A percentile compares a stretch with the other conserved stretches of the same genome.
Conservation (phyloP, 2,797 vertebrate species). For the Scolopax bukidnonensis region DNA sequence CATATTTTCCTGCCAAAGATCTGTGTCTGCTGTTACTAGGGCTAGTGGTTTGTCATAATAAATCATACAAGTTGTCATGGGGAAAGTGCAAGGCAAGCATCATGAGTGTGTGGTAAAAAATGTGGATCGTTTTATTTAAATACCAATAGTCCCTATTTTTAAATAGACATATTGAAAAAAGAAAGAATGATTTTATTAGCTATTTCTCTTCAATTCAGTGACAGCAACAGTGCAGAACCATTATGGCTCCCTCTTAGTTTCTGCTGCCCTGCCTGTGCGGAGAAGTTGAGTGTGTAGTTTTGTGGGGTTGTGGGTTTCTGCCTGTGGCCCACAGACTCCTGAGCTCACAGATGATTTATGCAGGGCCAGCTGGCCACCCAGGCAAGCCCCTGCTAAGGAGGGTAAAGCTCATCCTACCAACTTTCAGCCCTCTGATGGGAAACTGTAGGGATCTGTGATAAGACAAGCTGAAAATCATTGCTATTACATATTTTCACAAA, state of each 20-base stretch:
- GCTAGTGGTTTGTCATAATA: background rate
- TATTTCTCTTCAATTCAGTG: background rate
- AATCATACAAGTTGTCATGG: background rate
- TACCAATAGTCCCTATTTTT: background rate
- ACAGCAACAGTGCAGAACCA: background rate
- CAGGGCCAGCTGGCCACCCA: rapidly evolving
- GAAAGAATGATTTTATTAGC: background rate
- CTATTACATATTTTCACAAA: background rate
- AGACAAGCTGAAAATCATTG: background rate
- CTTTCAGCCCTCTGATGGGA: background rate
- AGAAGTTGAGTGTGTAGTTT: background rate
- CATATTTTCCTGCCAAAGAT: background rate
- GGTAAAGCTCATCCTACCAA: background rate
- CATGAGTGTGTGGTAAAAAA: background rate
- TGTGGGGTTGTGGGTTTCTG: background rate
- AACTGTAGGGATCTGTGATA: background rate
- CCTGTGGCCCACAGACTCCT: background rate
- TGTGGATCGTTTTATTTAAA: background rate
- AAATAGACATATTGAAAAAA: background rate
- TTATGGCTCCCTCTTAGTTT: background rate
- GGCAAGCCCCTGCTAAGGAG: background rate
- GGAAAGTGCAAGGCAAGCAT: background rate
- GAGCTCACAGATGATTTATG: background rate
- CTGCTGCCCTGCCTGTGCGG: background rate
- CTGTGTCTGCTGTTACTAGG: background rate